Percentiles rank a stretch among this genome's conserved stretches.
Evolutionary conservation across 2,113 vertebrate species (phyloP).

Genomic region (Garra rufa): DNA sequence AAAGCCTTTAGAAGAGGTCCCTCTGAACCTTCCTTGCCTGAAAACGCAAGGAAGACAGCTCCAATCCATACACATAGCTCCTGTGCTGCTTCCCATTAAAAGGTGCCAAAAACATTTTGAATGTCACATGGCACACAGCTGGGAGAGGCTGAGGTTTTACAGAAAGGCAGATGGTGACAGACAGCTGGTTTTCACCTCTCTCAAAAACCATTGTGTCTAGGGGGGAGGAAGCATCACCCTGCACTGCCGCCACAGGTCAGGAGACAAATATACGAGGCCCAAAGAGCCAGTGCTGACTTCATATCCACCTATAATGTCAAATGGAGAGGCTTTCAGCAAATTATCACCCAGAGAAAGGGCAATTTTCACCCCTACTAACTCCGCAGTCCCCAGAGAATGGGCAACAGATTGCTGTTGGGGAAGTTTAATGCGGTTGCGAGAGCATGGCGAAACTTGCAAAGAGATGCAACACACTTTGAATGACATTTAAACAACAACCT

Average conservation of each 20-base stretch:
- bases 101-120: slow-evolving; percentile 54
- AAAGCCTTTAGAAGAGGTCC: not conserved
- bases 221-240: slow-evolving; percentile 36
- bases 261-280: slow-evolving; percentile 33
- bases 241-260: slow-evolving; percentile 38
- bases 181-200: slow-evolving; percentile 61
- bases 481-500: not conserved
- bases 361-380: slow-evolving; percentile 59
- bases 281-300: slow-evolving; percentile 30
- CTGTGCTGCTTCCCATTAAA: slow-evolving; percentile 52
- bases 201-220: slow-evolving; percentile 39
- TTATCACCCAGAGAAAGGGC: slow-evolving; percentile 57
- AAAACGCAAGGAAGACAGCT: slow-evolving; percentile 8
- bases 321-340: slow-evolving; percentile 53
- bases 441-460: not conserved
- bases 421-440: not conserved
- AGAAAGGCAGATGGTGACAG: slow-evolving; percentile 56
- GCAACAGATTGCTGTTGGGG: slow-evolving; percentile 23
- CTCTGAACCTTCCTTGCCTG: not conserved
- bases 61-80: slow-evolving; percentile 17
- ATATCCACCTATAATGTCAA: slow-evolving; percentile 46
- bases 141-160: slow-evolving; percentile 22
- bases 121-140: slow-evolving; percentile 52
- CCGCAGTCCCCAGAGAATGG: slow-evolving; percentile 44
- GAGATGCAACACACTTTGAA: not conserved